Conservation (phyloP, 2,113 vertebrate genomes). For the Donacobius atricapilla region DNA sequence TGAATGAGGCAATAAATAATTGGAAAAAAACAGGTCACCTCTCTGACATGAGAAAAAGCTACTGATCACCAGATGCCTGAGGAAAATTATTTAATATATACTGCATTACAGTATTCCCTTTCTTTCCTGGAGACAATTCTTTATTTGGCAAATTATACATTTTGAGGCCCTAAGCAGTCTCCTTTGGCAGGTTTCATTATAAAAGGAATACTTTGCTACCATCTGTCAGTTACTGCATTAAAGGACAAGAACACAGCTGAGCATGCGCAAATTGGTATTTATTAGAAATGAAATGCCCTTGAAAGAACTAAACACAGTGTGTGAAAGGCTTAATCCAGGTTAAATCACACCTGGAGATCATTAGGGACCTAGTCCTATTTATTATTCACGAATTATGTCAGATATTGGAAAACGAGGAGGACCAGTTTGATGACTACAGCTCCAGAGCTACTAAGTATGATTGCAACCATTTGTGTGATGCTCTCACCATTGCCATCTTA, state of each 20-base stretch:
- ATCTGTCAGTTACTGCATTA: slow-evolving; percentile 46
- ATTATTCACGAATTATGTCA: neutral
- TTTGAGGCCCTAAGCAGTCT: neutral
- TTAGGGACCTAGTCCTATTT: neutral
- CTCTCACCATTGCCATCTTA: neutral
- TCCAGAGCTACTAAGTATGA: neutral
- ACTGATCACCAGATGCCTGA: neutral
- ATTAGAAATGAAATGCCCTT: slow-evolving; percentile 34
- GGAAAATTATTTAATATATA: neutral
- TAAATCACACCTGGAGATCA: slow-evolving; percentile 28
- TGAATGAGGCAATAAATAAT: neutral
- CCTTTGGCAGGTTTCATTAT: slow-evolving; percentile 33
- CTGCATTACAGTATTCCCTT: neutral
- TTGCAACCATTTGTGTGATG: neutral
- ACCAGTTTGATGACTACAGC: neutral
- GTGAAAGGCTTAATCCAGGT: slow-evolving; percentile 21
- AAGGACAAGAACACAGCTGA: neutral
- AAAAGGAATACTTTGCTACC: slow-evolving; percentile 44
- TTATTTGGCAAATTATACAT: slow-evolving; percentile 28
- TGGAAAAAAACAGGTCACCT: neutral
- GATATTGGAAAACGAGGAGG: neutral
- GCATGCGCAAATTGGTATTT: neutral
- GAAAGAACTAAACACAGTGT: neutral
- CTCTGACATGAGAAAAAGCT: neutral
- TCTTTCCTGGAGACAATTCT: slow-evolving; percentile 7